These are phyloP conservation scores for Nephila pilipes DNA, from an alignment of 1,140 invertebrate species.

Conservation along the genomic window DNA sequence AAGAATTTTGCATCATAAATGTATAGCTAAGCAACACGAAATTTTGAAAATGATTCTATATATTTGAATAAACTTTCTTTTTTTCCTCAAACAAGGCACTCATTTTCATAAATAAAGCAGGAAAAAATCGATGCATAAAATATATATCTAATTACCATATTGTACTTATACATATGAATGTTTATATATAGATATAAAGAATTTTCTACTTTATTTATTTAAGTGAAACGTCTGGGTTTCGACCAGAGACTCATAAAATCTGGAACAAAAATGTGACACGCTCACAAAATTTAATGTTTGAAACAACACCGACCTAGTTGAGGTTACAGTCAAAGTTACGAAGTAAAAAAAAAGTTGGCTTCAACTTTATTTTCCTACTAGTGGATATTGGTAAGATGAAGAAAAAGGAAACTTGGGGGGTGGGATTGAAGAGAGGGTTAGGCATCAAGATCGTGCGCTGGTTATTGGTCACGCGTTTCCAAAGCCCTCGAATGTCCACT, in stretches of 20 bases:
- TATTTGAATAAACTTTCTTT: no score
- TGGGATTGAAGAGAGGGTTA: neutral
- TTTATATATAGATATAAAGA: no score
- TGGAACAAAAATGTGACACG: neutral
- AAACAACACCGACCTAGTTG: neutral
- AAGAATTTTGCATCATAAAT: no score
- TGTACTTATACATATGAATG: no score
- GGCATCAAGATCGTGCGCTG: constrained; percentile 53
- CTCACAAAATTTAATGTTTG: constrained; percentile 42
- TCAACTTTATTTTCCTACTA: constrained; percentile 46
- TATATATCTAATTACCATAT: no score
- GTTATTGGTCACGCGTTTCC: constrained; percentile 72
- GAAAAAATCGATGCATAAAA: no score
- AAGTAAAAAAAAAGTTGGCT: neutral
- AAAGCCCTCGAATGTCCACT: constrained; percentile 73
- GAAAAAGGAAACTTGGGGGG: neutral
- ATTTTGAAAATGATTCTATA: no score
- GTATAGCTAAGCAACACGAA: no score
- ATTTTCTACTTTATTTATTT: neutral
- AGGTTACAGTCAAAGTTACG: constrained; percentile 31
- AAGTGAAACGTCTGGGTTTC: neutral
- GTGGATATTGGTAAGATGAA: constrained; percentile 28
- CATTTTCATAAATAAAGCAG: no score
- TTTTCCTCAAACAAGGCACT: no score
- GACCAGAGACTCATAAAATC: neutral